phyloP scores from a whole-genome alignment of 1,140 invertebrate species.

The Lucilia sericata region DNA sequence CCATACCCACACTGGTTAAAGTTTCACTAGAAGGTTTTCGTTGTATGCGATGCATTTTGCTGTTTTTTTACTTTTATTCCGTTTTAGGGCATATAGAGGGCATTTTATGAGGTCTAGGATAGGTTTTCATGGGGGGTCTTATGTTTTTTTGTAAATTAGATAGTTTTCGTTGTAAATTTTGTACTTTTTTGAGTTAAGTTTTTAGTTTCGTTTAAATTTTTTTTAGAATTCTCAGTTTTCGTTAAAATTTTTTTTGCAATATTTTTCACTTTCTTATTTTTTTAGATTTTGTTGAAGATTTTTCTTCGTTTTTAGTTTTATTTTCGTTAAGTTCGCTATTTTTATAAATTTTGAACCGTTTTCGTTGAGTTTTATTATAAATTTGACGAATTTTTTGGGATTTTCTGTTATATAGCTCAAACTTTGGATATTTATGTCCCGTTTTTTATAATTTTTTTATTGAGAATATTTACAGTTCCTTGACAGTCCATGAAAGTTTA shows the following conservation, averaged over 20 bases:
- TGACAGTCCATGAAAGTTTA: no score
- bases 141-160: no score
- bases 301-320: no score
- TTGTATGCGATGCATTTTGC: conserved; percentile 54
- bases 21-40: conserved; percentile 49
- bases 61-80: neutral
- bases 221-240: neutral
- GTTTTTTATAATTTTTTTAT: neutral
- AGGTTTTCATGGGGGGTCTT: no score
- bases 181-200: no score
- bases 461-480: no score
- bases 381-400: neutral
- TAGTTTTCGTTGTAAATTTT: neutral
- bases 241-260: no score
- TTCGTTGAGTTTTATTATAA: neutral
- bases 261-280: no score
- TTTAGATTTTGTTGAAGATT: no score
- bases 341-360: neutral
- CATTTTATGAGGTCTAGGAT: no score
- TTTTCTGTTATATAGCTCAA: neutral
- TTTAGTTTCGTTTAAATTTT: neutral
- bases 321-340: neutral
- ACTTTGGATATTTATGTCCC: neutral
- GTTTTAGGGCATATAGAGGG: neutral
- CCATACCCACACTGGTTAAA: conserved; percentile 48